These are phyloP conservation scores for Gyps fulvus DNA, from an alignment of 2,113 vertebrate species.

Conservation along the genomic window DNA sequence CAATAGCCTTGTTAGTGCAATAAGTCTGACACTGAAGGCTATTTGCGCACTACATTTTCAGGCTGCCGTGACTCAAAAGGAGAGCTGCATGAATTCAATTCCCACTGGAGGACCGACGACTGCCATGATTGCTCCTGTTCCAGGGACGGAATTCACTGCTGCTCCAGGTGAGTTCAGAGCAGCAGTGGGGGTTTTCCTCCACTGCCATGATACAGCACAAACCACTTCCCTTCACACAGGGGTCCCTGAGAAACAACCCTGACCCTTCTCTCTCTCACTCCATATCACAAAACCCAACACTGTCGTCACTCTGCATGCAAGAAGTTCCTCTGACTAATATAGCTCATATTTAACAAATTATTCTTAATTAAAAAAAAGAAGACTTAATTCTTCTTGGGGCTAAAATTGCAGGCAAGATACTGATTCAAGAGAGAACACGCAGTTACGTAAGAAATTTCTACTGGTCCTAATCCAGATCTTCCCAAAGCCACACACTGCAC, in stretches of 20 bases:
- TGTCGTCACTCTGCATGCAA: not conserved
- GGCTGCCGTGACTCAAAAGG: not conserved
- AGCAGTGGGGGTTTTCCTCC: not conserved
- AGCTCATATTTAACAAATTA: not conserved
- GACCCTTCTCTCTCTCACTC: not conserved
- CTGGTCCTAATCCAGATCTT: not conserved
- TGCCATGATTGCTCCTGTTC: not conserved
- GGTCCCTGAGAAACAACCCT: not conserved
- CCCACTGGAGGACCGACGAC: accelerated
- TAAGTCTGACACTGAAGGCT: not conserved
- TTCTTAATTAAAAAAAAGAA: not conserved
- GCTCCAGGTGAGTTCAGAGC: not conserved
- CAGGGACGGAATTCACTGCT: accelerated
- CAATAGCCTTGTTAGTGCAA: not conserved
- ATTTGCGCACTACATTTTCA: not conserved
- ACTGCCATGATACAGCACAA: not conserved
- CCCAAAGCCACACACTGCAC: not conserved
- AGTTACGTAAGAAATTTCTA: not conserved
- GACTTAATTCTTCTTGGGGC: not conserved
- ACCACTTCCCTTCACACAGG: not conserved
- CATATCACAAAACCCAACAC: not conserved
- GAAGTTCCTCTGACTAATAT: not conserved
- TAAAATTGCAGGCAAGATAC: not conserved
- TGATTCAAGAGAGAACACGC: not conserved
- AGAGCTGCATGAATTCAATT: not conserved